Evolutionary conservation across 2,888 invertebrate species (phyloP), one percentile per base, ranked within the genome.

Genomic region (Agrilus biguttatus): DNA sequence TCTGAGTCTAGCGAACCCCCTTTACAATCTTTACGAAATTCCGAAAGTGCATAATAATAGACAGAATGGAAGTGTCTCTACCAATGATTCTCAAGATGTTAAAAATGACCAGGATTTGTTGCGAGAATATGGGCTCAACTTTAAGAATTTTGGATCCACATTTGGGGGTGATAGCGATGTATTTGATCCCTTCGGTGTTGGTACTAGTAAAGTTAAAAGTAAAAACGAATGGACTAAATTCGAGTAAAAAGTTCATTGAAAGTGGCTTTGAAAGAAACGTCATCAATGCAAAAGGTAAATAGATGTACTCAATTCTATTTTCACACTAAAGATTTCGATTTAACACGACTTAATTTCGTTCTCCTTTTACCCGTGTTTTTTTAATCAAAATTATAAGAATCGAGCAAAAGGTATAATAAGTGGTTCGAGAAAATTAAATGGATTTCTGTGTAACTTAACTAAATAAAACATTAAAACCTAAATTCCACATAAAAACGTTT

Each of bases 81-180:
- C 44, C 28, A 44, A 36, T 47, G 43, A 47, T 39, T 44, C 35
- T 37, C 43, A 38, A 68, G 51, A 49, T 43, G 62, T 59, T 46
- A 53, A 63, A 37, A 67, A 71, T 45, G 82, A 82, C 55, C 73
- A 76, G 55, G 81, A 80, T 57, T 68, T 83, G 43, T 69, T 83
- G 49, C 76, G 78, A 55, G 83, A 83, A 55, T 83, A 83, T 55
- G 83, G 83, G 42, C 66, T 83, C 51, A 78, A 83, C 63, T 82
- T 83, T 59, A 69, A 74, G 51, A 74, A 66, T 50, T 60, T 61
- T 49, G 42, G 39, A 17, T 46, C 54, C n/a, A 65, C 55, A 47
- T 55, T 68, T 41, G 61, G 61, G 32, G 55, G 54, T 47, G 53
- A 42, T 45, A 51, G 44, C 44, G 35, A 38, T 42, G 51, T 57